Conservation (phyloP, 1,140 invertebrate genomes). For the Monochamus saltuarius region DNA sequence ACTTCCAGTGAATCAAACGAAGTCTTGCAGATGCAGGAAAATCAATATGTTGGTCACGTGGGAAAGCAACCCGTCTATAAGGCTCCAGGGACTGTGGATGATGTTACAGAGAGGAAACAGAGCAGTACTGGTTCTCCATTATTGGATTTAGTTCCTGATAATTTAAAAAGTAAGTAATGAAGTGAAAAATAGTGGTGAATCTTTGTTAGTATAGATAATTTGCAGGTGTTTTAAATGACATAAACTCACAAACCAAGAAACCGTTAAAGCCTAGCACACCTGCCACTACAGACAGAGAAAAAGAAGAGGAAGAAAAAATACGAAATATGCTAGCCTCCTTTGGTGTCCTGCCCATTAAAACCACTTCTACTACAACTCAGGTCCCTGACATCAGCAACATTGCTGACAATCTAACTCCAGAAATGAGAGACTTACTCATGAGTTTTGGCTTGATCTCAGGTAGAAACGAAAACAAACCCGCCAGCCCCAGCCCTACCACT, state of each 20-base stretch:
- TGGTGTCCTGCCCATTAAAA: slow-evolving; percentile 22
- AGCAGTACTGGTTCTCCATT: background rate
- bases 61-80: no score
- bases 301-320: slow-evolving; percentile 31
- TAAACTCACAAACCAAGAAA: background rate
- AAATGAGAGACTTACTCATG: slow-evolving; percentile 53
- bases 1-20: slow-evolving; percentile 23
- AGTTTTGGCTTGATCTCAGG: slow-evolving; percentile 47
- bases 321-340: slow-evolving; percentile 38
- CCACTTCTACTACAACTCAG: slow-evolving; percentile 28
- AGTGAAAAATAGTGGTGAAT: background rate
- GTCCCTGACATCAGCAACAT: slow-evolving; percentile 45
- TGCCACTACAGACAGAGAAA: background rate
- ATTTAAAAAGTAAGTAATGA: slow-evolving; percentile 10
- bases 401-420: slow-evolving; percentile 49
- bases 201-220: background rate
- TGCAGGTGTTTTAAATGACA: background rate
- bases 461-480: slow-evolving; percentile 3
- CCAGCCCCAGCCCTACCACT: background rate
- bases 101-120: background rate
- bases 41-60: slow-evolving; percentile 13
- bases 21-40: slow-evolving; percentile 22
- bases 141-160: slow-evolving; percentile 1
- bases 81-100: background rate
- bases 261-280: background rate